Base-by-base conservation (phyloP, 2,113 vertebrate genomes). In the Strigops habroptila region DNA sequence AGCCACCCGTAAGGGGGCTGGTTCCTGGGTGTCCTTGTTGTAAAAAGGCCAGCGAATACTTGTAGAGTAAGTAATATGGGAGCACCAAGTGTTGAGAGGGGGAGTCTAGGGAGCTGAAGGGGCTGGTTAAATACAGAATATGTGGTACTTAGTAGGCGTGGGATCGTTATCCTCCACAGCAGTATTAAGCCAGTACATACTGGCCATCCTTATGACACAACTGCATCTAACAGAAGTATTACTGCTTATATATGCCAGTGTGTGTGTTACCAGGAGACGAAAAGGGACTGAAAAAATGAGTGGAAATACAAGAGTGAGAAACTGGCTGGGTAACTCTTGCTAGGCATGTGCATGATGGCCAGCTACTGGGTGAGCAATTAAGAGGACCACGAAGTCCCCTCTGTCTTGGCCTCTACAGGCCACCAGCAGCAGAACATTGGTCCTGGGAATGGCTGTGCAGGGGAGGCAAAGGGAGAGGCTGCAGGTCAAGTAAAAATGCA, bases 201-300 rank as follows among this genome's bases (percentile, higher is more conserved):
- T 52, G n/a, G 37, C 44, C 30, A 14, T 31, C 35, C 35, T 51
- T 0, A 1, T 33, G 35, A 31, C 31, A n/a, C 18, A 51, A 53
- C 41, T 49, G 39, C 44, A 17, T 46, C 52, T 64, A 65, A 70
- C n/a, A 48, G n/a, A 57, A 43, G 8, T 27, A 13, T 31, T 43
- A n/a, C 19, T 2, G 4, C 35, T 9, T 9, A 4, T 16, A 23
- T 3, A 3, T 35, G 28, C 21, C 44, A 49, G 7, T 9, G 33
- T 28, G 25, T 0, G 4, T 31, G 46, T 14, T 74, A 57, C 21
- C 49, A 77, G 41, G 18, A 31, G 60, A 71, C 28, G 67, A 84
- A 78, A 33, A 43, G 39, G 35, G 41, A 44, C n/a, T 55, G 52
- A 43, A 53, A 62, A 90, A 60, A 30, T 12, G 18, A 79, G 49